A percentile compares a stretch with the other conserved stretches of the same genome.
These are phyloP conservation scores for Myotis myotis DNA, from an alignment of 2,797 vertebrate genomes.

Conservation along the genomic window DNA sequence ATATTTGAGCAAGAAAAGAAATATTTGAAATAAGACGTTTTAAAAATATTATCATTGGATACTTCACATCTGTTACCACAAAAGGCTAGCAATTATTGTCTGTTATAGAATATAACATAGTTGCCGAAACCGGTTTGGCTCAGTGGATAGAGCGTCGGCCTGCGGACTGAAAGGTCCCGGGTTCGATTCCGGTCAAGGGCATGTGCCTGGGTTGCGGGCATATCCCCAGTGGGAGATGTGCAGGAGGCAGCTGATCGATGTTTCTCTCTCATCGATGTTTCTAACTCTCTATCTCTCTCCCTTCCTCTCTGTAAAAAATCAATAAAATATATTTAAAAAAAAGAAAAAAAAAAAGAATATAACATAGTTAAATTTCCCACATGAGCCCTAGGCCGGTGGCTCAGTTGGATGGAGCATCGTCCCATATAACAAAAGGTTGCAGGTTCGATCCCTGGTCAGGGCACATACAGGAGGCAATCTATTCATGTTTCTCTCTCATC, in stretches of 20 bases:
- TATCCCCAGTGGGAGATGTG: too few relatives aligned
- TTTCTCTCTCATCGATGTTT: too few relatives aligned
- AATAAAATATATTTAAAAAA: too few relatives aligned
- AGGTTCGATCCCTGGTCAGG: not conserved
- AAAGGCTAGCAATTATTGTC: not conserved
- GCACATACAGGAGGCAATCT: not conserved
- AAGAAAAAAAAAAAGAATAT: too few relatives aligned
- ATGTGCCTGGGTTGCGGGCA: too few relatives aligned
- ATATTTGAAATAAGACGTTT: slow-evolving; percentile 51
- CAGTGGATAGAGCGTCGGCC: too few relatives aligned
- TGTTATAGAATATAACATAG: not conserved
- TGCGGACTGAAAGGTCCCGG: too few relatives aligned
- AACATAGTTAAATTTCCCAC: not conserved
- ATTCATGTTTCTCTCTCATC: not conserved
- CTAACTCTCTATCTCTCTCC: too few relatives aligned
- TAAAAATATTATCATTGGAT: not conserved
- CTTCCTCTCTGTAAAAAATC: too few relatives aligned
- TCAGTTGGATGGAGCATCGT: not conserved
- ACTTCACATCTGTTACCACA: not conserved
- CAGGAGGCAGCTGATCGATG: too few relatives aligned
- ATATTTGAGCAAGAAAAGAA: not conserved
- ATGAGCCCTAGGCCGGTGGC: not conserved
- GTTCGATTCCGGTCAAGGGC: too few relatives aligned
- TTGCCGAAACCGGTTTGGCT: too few relatives aligned
- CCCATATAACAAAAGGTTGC: not conserved